phyloP scores from a whole-genome alignment of 1,140 invertebrate genomes.

The Listronotus bonariensis region DNA sequence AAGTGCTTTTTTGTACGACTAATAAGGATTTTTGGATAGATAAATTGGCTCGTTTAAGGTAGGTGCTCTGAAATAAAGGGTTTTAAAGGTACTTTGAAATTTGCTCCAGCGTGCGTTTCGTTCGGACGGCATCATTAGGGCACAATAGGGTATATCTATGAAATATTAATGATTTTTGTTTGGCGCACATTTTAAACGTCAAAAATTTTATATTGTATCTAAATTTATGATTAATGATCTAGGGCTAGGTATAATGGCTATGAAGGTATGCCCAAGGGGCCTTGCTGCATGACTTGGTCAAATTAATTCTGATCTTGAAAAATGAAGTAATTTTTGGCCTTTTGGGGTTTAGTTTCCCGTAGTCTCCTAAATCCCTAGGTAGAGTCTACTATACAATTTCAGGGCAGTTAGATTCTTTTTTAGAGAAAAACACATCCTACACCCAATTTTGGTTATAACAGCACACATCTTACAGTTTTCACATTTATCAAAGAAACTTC shows the following conservation, averaged over 20 bases:
- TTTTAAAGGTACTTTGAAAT: slow-evolving; percentile 6
- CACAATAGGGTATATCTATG: slow-evolving; percentile 47
- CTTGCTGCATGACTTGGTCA: slow-evolving; percentile 48
- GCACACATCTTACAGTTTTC: not conserved
- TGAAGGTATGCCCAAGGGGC: slow-evolving; percentile 46
- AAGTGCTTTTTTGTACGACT: slow-evolving; percentile 1
- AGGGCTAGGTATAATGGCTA: slow-evolving; percentile 32
- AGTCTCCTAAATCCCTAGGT: slow-evolving; percentile 14
- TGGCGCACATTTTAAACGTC: slow-evolving; percentile 51
- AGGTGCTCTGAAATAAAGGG: slow-evolving; percentile 4
- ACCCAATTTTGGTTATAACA: not conserved
- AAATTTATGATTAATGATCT: slow-evolving; percentile 54
- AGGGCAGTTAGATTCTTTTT: slow-evolving; percentile 48
- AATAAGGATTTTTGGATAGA: slow-evolving; percentile 20
- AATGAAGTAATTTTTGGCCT: slow-evolving; percentile 44
- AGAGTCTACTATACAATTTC: slow-evolving; percentile 49
- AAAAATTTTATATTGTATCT: slow-evolving; percentile 52
- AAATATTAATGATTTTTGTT: slow-evolving; percentile 56
- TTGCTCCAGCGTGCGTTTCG: slow-evolving; percentile 10
- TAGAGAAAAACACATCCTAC: not conserved
- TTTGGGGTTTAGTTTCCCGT: slow-evolving; percentile 34
- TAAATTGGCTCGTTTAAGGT: slow-evolving; percentile 4
- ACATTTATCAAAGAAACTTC: too few relatives aligned
- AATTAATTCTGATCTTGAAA: slow-evolving; percentile 48
- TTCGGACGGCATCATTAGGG: slow-evolving; percentile 44